Evolutionary conservation across 2,113 vertebrate genomes (phyloP), one percentile per base, ranked within the genome.

Genomic region (Lota lota): DNA sequence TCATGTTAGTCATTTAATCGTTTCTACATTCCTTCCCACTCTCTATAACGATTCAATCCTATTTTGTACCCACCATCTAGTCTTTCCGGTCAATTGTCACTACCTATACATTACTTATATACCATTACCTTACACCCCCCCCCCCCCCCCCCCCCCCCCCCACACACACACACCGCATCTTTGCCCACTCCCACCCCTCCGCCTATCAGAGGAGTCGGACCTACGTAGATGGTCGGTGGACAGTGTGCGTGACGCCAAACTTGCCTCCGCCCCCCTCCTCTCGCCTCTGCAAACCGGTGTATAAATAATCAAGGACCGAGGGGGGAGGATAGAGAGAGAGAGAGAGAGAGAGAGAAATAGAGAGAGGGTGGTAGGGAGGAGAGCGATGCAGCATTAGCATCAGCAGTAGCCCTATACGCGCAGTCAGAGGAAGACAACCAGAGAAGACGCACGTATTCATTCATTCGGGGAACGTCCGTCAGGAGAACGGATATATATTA

Each of bases 291-390:
- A 47, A 47, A 47, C 40, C 40, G 40, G 40, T 47, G 40, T 47
- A 56, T 17, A 56, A n/a, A 56, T 17, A 56, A n/a, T 18, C 16
- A 18, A n/a, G 5, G 53, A 56, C 16, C 16, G 53, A 18, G 53
- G n/a, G 53, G 5, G 16, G 53, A 18, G 53, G 53, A 54, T 1
- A 54, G 53, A 51, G 50, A 51, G 50, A 51, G 50, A 51, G 50
- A 51, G 50, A 51, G 50, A 51, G 50, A 51, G 50, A 51, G 50
- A 51, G 50, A 51, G 50, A 51, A 5, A 51, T 1, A 51, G 53
- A 63, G 50, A 54, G 61, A 11, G 17, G 67, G 28, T 47, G 66
- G 21, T 64, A 56, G 53, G 61, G 64, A 61, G 1, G 14, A 21
- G 67, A n/a, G 28, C 18, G 58, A 22, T n/a, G 28, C 53, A 56